Conservation (phyloP, 2,888 invertebrate genomes). For the Zhuqinia jingwanae region DNA sequence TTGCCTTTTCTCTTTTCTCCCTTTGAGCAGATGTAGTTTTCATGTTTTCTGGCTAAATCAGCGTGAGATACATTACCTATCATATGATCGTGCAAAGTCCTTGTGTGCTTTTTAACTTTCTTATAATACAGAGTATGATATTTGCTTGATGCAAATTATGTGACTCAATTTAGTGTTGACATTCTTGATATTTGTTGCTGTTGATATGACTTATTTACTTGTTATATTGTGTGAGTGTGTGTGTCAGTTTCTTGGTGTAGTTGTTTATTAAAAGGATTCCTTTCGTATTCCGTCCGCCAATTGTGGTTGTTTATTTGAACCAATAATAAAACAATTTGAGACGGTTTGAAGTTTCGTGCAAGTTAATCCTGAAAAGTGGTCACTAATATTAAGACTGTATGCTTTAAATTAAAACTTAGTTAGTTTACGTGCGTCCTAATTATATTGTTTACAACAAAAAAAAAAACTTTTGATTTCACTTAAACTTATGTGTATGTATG, state of each 20-base stretch:
- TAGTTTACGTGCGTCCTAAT: neutral
- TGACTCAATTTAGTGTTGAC: slow-evolving; percentile 37
- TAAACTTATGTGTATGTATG: neutral
- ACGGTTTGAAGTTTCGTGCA: neutral
- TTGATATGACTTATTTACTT: neutral
- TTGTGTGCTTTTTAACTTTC: slow-evolving; percentile 2
- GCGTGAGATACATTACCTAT: slow-evolving; percentile 50
- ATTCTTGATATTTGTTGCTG: slow-evolving; percentile 21
- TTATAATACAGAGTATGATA: neutral
- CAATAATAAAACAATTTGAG: neutral
- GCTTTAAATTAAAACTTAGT: too few relatives aligned
- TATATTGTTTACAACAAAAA: neutral
- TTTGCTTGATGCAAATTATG: slow-evolving; percentile 9
- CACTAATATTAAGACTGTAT: too few relatives aligned
- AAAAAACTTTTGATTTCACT: neutral
- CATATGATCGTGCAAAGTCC: slow-evolving; percentile 28
- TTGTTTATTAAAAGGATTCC: neutral
- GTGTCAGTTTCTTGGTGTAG: neutral
- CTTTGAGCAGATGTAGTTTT: slow-evolving; percentile 63
- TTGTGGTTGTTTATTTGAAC: slow-evolving; percentile 3
- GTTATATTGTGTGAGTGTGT: neutral
- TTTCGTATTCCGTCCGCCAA: slow-evolving; percentile 4
- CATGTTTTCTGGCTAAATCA: slow-evolving; percentile 49
- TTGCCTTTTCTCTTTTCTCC: slow-evolving; percentile 48
- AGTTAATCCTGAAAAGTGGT: too few relatives aligned